Conservation (phyloP, 2,797 vertebrate species). For the Mormyrops boulengeri region DNA sequence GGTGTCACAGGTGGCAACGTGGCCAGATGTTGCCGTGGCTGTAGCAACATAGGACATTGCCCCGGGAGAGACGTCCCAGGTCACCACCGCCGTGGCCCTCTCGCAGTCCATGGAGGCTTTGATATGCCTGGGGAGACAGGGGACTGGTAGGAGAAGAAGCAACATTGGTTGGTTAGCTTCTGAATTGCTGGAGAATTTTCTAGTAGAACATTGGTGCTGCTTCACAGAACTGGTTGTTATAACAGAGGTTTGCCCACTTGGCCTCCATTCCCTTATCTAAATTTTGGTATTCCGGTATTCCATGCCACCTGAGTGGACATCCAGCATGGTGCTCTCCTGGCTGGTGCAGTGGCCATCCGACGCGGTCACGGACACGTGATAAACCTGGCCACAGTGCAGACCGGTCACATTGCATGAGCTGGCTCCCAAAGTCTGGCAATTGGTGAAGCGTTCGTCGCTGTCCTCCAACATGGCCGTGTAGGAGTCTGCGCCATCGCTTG, state of each 20-base stretch:
- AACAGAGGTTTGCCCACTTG: background rate
- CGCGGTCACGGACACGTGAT: slow-evolving; percentile 52
- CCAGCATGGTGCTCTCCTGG: slow-evolving; percentile 32
- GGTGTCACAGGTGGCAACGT: slow-evolving; percentile 38
- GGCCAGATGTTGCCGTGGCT: slow-evolving; percentile 34
- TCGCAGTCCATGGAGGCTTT: slow-evolving; percentile 51
- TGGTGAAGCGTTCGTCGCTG: slow-evolving; percentile 45
- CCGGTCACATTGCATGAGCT: slow-evolving; percentile 51
- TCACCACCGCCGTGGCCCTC: slow-evolving; percentile 30
- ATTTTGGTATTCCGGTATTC: background rate
- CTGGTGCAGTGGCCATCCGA: slow-evolving; percentile 62
- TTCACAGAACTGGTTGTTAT: background rate
- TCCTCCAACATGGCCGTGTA: slow-evolving; percentile 54
- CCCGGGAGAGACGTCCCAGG: slow-evolving; percentile 54
- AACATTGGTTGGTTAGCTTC: background rate
- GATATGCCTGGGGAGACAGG: slow-evolving; percentile 50
- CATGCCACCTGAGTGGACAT: slow-evolving; percentile 50
- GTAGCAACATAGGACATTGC: slow-evolving; percentile 47
- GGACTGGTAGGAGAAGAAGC: slow-evolving; percentile 42
- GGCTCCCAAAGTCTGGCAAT: slow-evolving; percentile 49
- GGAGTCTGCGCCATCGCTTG: slow-evolving; percentile 51
- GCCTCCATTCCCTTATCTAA: background rate
- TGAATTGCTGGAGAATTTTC: background rate
- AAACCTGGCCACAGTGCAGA: slow-evolving; percentile 57
- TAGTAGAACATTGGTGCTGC: background rate